Evolutionary conservation across 2,888 invertebrate species (phyloP), one percentile per base, ranked within the genome.

Genomic region (Litoditis marina): DNA sequence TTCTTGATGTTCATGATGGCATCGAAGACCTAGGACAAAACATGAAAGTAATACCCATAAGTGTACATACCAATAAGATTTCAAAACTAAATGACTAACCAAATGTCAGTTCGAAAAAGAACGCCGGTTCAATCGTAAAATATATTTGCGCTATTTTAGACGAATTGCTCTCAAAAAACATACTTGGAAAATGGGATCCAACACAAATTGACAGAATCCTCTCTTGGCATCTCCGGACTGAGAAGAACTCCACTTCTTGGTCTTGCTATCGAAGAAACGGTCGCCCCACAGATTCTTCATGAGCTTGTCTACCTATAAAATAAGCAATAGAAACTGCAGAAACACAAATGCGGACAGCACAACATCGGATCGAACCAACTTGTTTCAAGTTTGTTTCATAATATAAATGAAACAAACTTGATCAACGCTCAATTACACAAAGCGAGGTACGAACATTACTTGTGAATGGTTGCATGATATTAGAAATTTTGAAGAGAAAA

Each of bases 141-240:
- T n/a, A 52, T 3, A n/a, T 55, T 3, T 50, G 5, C 25, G 28
- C 25, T 56, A 27, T n/a, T 25, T 28, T 28, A 39, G 36, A 44
- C 34, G 22, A 39, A 16, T 28, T 55, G 13, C 22, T 2, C n/a
- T n/a, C n/a, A n/a, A 13, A 31, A n/a, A 49, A 2, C 16, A 19
- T 34, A 66, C 68, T 88, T 95, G 94, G 88, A 94, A 98, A 86
- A 99, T 96, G 68, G 98, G 98, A 84, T 94, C 94, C 85, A 99
- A 87, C 82, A 99, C 92, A 86, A 96, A 99, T 90, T 95, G 94
- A 85, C 91, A 91, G 89, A 99, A 99, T 0, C 96, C 95, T 80
- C 98, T 90, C 85, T 92, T 92, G 88, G 92, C 92, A 68, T 92
- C 92, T n/a, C 74, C 82, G 4, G 73, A 70, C 1, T 86, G 86